Evolutionary conservation across 2,888 invertebrate genomes (phyloP).

Genomic region (Leptinotarsa juncta): DNA sequence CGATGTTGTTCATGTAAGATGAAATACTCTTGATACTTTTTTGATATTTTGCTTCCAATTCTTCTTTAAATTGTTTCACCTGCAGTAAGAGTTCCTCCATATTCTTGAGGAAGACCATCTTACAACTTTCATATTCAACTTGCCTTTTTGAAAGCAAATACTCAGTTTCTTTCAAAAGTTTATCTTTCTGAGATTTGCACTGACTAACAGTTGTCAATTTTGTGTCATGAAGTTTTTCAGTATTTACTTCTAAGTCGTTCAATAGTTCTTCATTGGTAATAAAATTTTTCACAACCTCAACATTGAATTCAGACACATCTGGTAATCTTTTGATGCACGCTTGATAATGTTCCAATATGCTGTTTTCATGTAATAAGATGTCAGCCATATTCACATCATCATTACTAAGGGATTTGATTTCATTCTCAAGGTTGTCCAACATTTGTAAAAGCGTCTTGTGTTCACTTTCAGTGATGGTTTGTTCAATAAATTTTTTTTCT

Average conservation of each 20-base stretch:
- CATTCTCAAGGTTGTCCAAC: constrained; percentile 16
- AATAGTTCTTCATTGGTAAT: not conserved
- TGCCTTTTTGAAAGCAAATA: not conserved
- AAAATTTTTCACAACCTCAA: constrained; percentile 1
- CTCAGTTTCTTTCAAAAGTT: constrained; percentile 9
- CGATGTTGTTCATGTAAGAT: not conserved
- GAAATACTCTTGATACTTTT: constrained; percentile 1
- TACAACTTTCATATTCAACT: not conserved
- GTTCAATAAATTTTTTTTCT: constrained; percentile 13
- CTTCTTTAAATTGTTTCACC: not conserved
- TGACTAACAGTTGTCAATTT: constrained; percentile 2
- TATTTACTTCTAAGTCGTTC: constrained; percentile 11
- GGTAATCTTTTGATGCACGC: constrained; percentile 17
- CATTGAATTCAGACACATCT: not conserved
- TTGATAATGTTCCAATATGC: constrained; percentile 12
- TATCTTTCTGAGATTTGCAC: not conserved
- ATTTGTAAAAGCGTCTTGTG: constrained; percentile 14
- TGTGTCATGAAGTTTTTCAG: constrained; percentile 11
- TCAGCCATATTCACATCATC: constrained; percentile 22
- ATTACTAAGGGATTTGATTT: constrained; percentile 18
- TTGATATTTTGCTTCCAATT: not conserved
- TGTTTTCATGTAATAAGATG: constrained; percentile 18
- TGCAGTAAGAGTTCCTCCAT: not conserved
- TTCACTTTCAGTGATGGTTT: constrained; percentile 19
- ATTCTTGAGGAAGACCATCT: not conserved